Evolutionary conservation across 2,888 invertebrate species (phyloP), one percentile per base, ranked within the genome.

Genomic region (Celastrina argiolus): DNA sequence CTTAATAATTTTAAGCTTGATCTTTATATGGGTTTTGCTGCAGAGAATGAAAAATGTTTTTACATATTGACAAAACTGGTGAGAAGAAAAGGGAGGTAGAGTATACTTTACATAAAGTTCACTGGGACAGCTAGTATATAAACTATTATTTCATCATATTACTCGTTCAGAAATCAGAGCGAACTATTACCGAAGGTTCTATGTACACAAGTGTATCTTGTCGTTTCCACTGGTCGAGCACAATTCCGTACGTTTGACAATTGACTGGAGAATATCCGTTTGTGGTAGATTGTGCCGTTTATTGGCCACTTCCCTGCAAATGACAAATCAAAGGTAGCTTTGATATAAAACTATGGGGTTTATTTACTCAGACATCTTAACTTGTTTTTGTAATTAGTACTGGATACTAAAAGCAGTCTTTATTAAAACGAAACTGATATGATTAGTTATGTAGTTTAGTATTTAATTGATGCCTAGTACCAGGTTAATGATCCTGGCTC

Each of bases 371-470:
- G 31, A 5, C 5, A 31, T 31, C 5, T 6, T 2, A 31, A 31
- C 31, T 31, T 6, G 31, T 4, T 31, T 31, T 31, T 7, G 2
- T 5, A 31, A 31, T 31, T 31, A 7, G 31, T 31, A 28, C 28
- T 28, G 22, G 26, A 22, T 51, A 18, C 22, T 51, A 51, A 51
- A 12, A 51, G 4, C 6, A 14, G 61, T 39, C 12, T 18, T 39
- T 22, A 12, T 39, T 22, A 12, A 36, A 39, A 61, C 36, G 4
- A 61, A 61, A 61, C 22, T 16, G 61, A 61, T 16, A 36, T 18
- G 8, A 18, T 14, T 36, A 12, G 22, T 36, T 22, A 61, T 61
- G 61, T 61, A 18, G 61, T 36, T 61, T 61, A 61, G 61, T 61
- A 36, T 61, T 39, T 22, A 59, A 36, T 22, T 22, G 36, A 22